Base-by-base conservation (phyloP, 2,113 vertebrate species). In the Pandion haliaetus region DNA sequence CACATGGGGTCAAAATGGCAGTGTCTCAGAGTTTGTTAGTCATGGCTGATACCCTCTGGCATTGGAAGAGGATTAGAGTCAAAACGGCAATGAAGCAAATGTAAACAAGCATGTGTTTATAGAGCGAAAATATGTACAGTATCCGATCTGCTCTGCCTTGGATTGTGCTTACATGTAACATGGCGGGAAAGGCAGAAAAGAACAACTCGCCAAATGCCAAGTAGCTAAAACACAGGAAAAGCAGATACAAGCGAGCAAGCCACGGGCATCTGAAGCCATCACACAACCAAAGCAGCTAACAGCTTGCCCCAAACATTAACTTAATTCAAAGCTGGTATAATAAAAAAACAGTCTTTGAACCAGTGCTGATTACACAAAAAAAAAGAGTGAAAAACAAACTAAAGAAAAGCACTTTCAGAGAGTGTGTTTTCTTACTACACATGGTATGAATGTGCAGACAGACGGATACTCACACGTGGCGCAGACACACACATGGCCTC, bases 71-170 rank as follows among this genome's bases (percentile, higher is more conserved):
- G 88, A 79, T 59, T 38, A 6, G 3, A 93, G 77, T 24, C 19
- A 42, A 55, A 76, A 36, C 0, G 4, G 83, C 81, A 36, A 26
- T 2, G 84, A 66, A 82, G 76, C 14, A 52, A 93, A 95, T 88
- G 95, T 96, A 94, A 96, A 97, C 95, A 95, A 70, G 89, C 38
- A 32, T 20, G 70, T 96, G 94, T 96, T 97, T 91, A 74, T 9
- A 63, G 84, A 95, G 90, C 73, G 91, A 45, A 97, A 97, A 49
- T 89, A 95, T 80, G 95, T 45, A 34, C 93, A 91, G 89, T 24
- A 96, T 90, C 89, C 9, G 23, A 93, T 74, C 72, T 20, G 88
- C 91, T 80, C 77, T 36, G 88, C 81, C 40, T 57, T 3, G 14
- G 55, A 12, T 12, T 8, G 54, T 54, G 89, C 78, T 89, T 3